Evolutionary conservation across 2,113 vertebrate species (phyloP).

Genomic region (Podarcis raffonei): DNA sequence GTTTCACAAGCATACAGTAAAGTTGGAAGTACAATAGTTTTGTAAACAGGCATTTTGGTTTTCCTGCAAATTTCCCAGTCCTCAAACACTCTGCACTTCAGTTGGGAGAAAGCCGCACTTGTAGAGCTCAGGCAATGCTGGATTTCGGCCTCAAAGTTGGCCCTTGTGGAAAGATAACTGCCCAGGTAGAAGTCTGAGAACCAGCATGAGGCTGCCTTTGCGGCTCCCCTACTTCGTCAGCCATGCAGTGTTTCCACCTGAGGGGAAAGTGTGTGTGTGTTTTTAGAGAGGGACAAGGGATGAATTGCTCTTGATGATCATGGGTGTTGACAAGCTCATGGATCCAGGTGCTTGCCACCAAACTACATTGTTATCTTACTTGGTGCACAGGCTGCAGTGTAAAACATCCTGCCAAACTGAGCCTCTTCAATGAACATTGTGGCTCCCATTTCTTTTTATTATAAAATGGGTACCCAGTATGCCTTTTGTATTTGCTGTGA

Average conservation of each 20-base stretch:
- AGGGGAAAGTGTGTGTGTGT: no score
- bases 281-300: background rate
- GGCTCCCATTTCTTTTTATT: background rate
- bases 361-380: background rate
- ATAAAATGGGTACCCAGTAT: background rate
- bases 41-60: no score
- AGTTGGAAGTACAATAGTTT: no score
- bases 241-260: no score
- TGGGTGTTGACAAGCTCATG: background rate
- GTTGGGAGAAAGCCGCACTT: no score
- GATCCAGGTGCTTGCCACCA: background rate
- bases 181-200: no score
- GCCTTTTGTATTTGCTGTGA: background rate
- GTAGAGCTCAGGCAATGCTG: no score
- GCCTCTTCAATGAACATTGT: background rate
- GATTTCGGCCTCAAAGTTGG: no score
- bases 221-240: background rate
- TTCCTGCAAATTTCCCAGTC: no score
- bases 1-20: no score
- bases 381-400: background rate
- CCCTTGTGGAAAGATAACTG: no score
- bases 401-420: background rate
- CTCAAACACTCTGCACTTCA: no score
- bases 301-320: background rate
- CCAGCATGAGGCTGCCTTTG: background rate